These are phyloP conservation scores for Alviniconcha strummeri DNA, from an alignment of 2,888 invertebrate genomes.

Conservation along the genomic window DNA sequence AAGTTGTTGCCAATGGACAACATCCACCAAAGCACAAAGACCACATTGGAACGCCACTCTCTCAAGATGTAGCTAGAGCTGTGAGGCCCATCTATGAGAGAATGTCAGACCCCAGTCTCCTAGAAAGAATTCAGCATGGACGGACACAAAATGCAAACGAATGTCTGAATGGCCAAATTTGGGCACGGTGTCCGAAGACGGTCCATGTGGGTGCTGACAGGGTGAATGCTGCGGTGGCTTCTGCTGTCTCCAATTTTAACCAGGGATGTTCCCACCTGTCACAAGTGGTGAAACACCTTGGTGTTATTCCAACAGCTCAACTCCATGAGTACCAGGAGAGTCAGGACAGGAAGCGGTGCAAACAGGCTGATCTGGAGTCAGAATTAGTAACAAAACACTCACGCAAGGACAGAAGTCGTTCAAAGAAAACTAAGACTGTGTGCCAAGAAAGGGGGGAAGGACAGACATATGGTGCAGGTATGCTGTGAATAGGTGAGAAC, in stretches of 20 bases:
- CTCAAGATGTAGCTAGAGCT: neutral
- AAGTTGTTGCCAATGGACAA: neutral
- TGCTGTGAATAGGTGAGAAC: too few species aligned
- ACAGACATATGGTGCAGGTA: neutral
- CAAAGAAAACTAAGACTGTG: too few species aligned
- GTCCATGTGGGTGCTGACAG: neutral
- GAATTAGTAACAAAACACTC: neutral
- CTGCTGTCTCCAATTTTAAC: neutral
- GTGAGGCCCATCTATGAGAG: constrained; percentile 11
- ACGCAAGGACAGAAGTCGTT: too few species aligned
- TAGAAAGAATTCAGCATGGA: neutral
- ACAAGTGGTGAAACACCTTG: neutral
- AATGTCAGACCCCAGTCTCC: neutral
- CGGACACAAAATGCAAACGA: constrained; percentile 14
- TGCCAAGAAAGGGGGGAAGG: neutral
- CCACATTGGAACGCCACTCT: neutral
- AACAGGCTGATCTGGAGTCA: neutral
- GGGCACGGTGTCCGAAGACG: neutral
- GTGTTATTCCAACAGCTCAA: neutral
- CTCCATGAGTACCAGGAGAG: neutral
- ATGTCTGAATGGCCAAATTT: constrained; percentile 1
- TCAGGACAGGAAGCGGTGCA: neutral
- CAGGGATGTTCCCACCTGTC: neutral
- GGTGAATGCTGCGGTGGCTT: neutral
- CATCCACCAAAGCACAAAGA: neutral